phyloP scores from a whole-genome alignment of 2,888 invertebrate species.

The Halocaridina rubra region DNA sequence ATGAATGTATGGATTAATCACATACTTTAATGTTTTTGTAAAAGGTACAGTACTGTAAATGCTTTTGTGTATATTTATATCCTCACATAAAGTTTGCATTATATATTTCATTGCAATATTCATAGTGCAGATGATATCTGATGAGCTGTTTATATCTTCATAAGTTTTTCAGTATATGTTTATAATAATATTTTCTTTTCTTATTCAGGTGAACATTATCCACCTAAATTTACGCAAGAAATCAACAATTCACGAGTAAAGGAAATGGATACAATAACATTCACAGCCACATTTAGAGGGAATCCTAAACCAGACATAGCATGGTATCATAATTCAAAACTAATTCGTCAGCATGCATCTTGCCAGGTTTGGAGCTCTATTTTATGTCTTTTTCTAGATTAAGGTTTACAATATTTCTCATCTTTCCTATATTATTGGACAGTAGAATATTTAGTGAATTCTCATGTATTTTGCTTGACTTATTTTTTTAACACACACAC shows the following conservation, averaged over 20 bases:
- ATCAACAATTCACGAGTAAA: constrained; percentile 47
- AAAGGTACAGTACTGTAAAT: background rate
- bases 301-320: constrained; percentile 63
- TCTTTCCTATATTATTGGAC: too few species aligned
- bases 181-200: background rate
- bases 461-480: too few species aligned
- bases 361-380: constrained; percentile 49
- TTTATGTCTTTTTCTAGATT: too few species aligned
- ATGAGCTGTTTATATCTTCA: too few species aligned
- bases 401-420: too few species aligned
- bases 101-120: too few species aligned
- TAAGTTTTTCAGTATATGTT: background rate
- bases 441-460: too few species aligned
- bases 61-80: too few species aligned
- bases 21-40: background rate
- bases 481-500: too few species aligned
- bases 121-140: too few species aligned
- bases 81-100: too few species aligned
- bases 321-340: constrained; percentile 57
- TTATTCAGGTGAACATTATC: constrained; percentile 39
- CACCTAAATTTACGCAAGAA: constrained; percentile 59
- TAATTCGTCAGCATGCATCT: constrained; percentile 54
- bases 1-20: constrained; percentile 59
- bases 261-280: constrained; percentile 61
- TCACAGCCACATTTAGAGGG: constrained; percentile 57